phyloP scores from a whole-genome alignment of 2,797 vertebrate species.

The Pelochelys cantorii region DNA sequence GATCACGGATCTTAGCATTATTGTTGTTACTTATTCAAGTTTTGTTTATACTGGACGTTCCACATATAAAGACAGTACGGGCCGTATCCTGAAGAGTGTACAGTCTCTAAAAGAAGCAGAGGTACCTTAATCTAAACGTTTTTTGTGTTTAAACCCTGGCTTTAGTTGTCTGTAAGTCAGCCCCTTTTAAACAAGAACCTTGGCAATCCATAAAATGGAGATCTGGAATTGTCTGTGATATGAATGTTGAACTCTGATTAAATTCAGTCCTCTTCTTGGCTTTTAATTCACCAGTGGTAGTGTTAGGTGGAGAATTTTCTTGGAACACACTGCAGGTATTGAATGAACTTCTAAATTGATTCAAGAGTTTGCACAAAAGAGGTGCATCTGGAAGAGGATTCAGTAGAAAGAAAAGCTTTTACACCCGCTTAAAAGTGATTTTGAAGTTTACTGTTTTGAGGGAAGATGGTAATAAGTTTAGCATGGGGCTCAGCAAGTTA shows the following conservation, averaged over 20 bases:
- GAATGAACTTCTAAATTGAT: constrained; percentile 53
- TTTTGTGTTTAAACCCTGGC: constrained; percentile 7
- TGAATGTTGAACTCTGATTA: constrained; percentile 28
- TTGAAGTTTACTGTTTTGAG: constrained; percentile 55
- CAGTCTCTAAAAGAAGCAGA: not conserved
- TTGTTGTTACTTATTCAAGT: not conserved
- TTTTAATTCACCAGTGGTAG: constrained; percentile 46
- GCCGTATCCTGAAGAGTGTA: constrained; percentile 1
- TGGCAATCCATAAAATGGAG: not conserved
- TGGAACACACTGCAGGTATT: constrained; percentile 22
- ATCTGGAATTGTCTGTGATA: constrained; percentile 56
- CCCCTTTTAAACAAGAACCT: constrained; percentile 59
- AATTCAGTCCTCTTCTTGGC: constrained; percentile 63
- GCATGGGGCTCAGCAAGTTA: constrained; percentile 40
- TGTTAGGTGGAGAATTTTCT: constrained; percentile 38
- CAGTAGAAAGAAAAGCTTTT: constrained; percentile 49
- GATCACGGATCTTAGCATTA: not conserved
- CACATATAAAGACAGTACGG: not conserved
- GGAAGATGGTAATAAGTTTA: constrained; percentile 18
- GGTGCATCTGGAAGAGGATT: constrained; percentile 51
- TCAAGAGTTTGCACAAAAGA: constrained; percentile 47
- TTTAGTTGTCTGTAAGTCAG: not conserved
- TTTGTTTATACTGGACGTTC: constrained; percentile 32
- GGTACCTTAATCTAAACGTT: not conserved
- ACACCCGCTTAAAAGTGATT: constrained; percentile 32